Evolutionary conservation across 2,888 invertebrate species (phyloP), one percentile per base, ranked within the genome.

Genomic region (Perithous albicinctus): DNA sequence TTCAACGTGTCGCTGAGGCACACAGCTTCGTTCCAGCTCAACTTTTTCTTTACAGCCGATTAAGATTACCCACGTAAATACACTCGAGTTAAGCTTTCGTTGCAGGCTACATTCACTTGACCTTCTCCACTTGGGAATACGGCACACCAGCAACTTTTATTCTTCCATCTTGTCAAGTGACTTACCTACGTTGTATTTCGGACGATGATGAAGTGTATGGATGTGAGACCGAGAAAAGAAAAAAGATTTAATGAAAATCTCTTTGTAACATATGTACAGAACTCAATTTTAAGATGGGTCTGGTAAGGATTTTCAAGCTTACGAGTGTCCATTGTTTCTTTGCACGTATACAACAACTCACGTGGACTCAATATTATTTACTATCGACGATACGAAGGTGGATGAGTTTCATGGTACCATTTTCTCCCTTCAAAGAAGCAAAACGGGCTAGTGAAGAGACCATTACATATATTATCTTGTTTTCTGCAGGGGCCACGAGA

Each of bases 31-130:
- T 29, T 69, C 29, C 8, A 46, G 35, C 61, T 72, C 15, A 70
- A 78, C 72, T 70, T 63, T 26, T 51, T n/a, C 38, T 59, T 72
- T 35, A 32, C 67, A 66, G 66, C 75, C 79, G 91, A 91, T 91
- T 88, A 86, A 91, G 91, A 91, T 91, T 91, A 89, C 80, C 86
- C 91, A 91, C 91, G 91, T 86, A 90, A 91, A 91, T 86, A 88
- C 78, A 86, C 90, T 91, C 73, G 83, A 80, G 78, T 82, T 83
- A 38, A 74, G 82, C 85, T 79, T 63, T 78, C 79, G 83, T 83
- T 82, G 85, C 84, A 85, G 67, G 85, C 82, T 77, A 83, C 85
- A 87, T 83, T 85, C 86, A 85, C 88, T 89, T 87, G 89, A 88
- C 89, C 88, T 87, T 86, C 82, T 76, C 70, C 38, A 15, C 64